Conservation (phyloP, 2,888 invertebrate species). For the Drosophila tripunctata region DNA sequence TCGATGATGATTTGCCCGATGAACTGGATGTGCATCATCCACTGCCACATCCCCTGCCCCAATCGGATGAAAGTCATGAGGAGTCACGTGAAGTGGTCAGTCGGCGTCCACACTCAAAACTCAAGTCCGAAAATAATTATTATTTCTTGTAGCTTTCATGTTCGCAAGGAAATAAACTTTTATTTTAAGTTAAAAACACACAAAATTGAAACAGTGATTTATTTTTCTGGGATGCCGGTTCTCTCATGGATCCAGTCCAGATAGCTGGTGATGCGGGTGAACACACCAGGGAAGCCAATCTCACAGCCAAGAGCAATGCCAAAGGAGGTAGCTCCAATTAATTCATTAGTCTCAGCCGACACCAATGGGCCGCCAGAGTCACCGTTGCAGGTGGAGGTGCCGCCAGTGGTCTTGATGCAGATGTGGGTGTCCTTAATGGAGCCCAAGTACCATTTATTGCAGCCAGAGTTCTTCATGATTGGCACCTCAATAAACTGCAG, state of each 20-base stretch:
- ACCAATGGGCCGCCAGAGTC: not conserved
- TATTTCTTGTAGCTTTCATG: slow-evolving; percentile 61
- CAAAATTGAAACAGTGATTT: no score
- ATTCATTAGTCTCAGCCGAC: not conserved
- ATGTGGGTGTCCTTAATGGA: not conserved
- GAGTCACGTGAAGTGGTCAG: slow-evolving; percentile 28
- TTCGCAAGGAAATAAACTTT: slow-evolving; percentile 51
- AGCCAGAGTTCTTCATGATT: not conserved
- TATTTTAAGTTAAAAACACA: slow-evolving; percentile 56
- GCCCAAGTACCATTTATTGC: not conserved
- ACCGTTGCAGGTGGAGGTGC: not conserved
- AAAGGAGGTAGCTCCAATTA: not conserved
- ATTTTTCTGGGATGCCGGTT: no score
- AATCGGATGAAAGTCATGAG: slow-evolving; percentile 39
- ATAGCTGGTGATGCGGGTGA: not conserved
- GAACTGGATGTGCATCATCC: slow-evolving; percentile 54
- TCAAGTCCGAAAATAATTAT: slow-evolving; percentile 57
- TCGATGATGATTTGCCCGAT: slow-evolving; percentile 63
- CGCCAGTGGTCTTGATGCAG: not conserved
- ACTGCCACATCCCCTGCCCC: not conserved
- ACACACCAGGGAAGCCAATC: not conserved
- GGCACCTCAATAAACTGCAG: not conserved
- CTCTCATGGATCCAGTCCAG: not conserved
- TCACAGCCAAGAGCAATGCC: not conserved
- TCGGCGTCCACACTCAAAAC: slow-evolving; percentile 43